Conservation (phyloP, 1,140 invertebrate species). For the Cotesia typhae region DNA sequence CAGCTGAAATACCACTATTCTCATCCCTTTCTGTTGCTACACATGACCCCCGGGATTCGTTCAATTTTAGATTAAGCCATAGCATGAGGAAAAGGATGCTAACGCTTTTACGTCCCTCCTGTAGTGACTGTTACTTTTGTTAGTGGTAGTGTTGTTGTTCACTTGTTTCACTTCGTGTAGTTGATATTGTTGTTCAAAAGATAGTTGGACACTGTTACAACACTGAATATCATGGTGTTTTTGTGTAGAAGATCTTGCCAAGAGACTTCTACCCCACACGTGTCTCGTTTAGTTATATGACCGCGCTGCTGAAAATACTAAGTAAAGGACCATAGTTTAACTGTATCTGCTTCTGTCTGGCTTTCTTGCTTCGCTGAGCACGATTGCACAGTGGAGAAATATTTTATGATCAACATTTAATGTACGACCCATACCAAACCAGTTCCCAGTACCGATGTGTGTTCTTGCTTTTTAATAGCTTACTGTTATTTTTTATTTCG, state of each 20-base stretch:
- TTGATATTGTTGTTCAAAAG: no score
- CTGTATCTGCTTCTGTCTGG: no score
- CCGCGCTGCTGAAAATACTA: background rate
- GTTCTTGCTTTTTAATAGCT: no score
- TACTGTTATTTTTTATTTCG: no score
- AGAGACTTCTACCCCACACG: slow-evolving; percentile 1
- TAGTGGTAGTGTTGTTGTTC: background rate
- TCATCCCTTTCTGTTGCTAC: background rate
- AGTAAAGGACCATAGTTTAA: background rate
- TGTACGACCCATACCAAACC: background rate
- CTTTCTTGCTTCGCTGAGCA: background rate
- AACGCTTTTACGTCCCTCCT: background rate
- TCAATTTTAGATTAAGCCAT: slow-evolving; percentile 51
- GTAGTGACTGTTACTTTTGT: background rate
- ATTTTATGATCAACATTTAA: slow-evolving; percentile 8
- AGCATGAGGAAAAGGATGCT: slow-evolving; percentile 7
- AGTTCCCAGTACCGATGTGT: no score
- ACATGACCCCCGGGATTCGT: slow-evolving; percentile 48
- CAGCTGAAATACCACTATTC: background rate
- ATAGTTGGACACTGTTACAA: background rate
- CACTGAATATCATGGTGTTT: background rate
- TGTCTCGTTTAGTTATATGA: slow-evolving; percentile 15
- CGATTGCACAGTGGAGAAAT: background rate
- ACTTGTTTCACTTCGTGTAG: background rate
- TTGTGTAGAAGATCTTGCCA: slow-evolving; percentile 4